Base-by-base conservation (phyloP, 2,888 invertebrate genomes). In the Monochamus alternatus region DNA sequence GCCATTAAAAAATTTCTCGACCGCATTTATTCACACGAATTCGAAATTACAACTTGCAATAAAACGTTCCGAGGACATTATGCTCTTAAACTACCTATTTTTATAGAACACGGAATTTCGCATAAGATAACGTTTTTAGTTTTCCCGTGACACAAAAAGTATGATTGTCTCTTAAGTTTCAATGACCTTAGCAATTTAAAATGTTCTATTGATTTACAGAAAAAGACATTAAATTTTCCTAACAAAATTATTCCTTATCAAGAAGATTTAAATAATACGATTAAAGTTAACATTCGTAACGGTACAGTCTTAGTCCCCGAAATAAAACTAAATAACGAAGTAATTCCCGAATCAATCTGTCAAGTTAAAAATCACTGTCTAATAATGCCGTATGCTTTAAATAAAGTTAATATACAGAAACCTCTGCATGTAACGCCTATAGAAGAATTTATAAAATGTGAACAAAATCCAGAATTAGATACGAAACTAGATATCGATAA, bases 31-130 rank as follows among this genome's bases (percentile, higher is more conserved):
- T n/a, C n/a, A 2, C 3, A 55, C 14, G 55, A 55, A n/a, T 55
- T 55, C n/a, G 55, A 55, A 55, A 55, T 55, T 7, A 55, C 55
- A n/a, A 22, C 55, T n/a, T 55, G 55, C 3, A 55, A 55, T 55
- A 55, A 55, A 52, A 52, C 52, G 5, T 52, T 4, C 52, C 2
- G 10, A 52, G 52, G 52, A 52, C 55, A 55, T 14, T 55, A 55
- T 3, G 55, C 55, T 14, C 22, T 55, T n/a, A 55, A 55, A 3
- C 14, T 55, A 55, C 14, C 55, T 5, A 22, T 55, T 55, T 55
- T 55, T 14, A 55, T n/a, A 22, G 1, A 55, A 55, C 52, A 52
- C 4, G 12, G 55, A n/a, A 55, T 55, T 55, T 3, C 7, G 10
- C 7, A 55, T 5, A 22, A 55, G 14, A 55, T 55, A 14, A 12